Evolutionary conservation across 2,797 vertebrate species (phyloP).

Genomic region (Balearica regulorum): DNA sequence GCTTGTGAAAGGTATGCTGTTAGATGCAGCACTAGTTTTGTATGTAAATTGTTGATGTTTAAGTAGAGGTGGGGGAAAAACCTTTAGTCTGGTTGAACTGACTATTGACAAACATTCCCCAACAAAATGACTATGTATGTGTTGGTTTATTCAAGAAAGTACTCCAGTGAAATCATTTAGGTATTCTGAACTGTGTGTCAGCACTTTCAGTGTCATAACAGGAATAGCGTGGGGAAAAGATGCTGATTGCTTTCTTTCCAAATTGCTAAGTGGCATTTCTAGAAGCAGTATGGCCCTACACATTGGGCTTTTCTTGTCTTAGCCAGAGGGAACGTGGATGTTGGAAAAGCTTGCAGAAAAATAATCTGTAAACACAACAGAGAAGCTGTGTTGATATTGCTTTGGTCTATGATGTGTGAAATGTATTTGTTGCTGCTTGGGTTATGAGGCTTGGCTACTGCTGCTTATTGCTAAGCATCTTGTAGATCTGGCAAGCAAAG

Average conservation of each 20-base stretch:
- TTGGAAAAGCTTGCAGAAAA: not conserved
- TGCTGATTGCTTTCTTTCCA: not conserved
- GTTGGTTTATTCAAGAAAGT: not conserved
- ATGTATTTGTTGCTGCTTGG: not conserved
- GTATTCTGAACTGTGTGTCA: not conserved
- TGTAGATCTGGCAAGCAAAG: not conserved
- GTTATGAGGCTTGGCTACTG: not conserved
- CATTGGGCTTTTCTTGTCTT: not conserved
- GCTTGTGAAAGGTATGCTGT: not conserved
- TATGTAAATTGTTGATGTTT: not conserved
- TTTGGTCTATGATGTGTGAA: not conserved
- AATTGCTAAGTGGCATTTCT: not conserved
- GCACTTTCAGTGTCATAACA: not conserved
- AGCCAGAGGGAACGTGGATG: not conserved
- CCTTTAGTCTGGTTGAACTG: not conserved
- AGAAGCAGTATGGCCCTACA: not conserved
- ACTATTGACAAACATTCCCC: not conserved
- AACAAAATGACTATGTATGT: fast-evolving
- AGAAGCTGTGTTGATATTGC: not conserved
- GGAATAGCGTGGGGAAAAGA: not conserved
- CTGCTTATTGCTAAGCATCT: not conserved
- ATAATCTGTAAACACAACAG: not conserved
- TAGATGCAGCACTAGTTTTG: not conserved
- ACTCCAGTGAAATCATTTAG: not conserved
- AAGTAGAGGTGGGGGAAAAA: not conserved